Evolutionary conservation across 2,888 invertebrate species (phyloP).

Genomic region (Plemyria rubiginata): DNA sequence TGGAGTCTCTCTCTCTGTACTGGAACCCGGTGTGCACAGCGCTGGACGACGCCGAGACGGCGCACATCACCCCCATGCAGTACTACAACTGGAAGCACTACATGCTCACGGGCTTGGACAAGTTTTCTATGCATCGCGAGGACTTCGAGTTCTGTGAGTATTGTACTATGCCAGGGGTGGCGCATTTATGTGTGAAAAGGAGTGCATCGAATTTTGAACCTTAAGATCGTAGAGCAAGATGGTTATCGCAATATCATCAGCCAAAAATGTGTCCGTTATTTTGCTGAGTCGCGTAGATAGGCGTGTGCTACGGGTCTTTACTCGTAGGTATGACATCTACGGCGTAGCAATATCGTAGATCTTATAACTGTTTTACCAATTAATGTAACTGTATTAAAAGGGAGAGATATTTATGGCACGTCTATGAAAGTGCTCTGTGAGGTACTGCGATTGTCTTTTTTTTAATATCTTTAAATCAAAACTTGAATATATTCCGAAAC

Average conservation of each 20-base stretch:
- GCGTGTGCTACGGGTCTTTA: neutral
- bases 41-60: conserved; percentile 82
- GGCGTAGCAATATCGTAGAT: conserved; percentile 1
- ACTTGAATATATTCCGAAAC: too few relatives aligned
- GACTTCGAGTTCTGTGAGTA: conserved; percentile 92
- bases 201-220: neutral
- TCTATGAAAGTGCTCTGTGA: too few relatives aligned
- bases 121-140: conserved; percentile 90
- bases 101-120: conserved; percentile 90
- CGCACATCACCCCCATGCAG: conserved; percentile 81
- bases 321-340: neutral
- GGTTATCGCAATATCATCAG: neutral
- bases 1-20: conserved; percentile 91
- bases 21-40: conserved; percentile 86
- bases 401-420: too few relatives aligned
- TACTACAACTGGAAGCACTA: conserved; percentile 90
- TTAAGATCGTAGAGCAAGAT: neutral
- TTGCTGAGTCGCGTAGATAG: neutral
- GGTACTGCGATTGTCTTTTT: too few relatives aligned
- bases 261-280: too few relatives aligned
- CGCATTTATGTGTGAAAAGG: neutral
- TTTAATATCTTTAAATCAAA: too few relatives aligned
- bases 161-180: neutral
- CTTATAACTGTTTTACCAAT: neutral
- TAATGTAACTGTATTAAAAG: too few relatives aligned